These are phyloP conservation scores for Cavia porcellus DNA, from an alignment of 2,113 vertebrate genomes.

Conservation along the genomic window DNA sequence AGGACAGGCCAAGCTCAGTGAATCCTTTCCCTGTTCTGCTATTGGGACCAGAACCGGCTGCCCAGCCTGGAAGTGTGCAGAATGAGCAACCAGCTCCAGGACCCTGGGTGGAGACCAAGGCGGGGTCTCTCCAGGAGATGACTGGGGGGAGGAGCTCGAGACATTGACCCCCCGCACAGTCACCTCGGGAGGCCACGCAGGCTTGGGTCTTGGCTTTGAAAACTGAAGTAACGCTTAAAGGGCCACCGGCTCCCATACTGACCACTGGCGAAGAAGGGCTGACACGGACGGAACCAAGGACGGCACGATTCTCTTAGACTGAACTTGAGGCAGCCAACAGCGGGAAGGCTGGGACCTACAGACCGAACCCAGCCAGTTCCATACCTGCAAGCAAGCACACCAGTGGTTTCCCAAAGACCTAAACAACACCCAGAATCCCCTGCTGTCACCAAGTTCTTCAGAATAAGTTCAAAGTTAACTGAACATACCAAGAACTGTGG, in stretches of 20 bases:
- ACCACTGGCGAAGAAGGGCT: neutral
- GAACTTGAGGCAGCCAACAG: neutral
- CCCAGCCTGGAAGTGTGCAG: neutral
- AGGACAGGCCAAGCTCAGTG: neutral
- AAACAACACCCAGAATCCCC: neutral
- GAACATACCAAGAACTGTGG: neutral
- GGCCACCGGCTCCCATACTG: neutral
- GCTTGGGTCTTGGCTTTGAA: neutral
- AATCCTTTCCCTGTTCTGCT: neutral
- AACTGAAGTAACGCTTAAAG: neutral
- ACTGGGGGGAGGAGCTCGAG: neutral
- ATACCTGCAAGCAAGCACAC: neutral
- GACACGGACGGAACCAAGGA: neutral
- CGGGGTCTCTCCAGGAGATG: too few relatives aligned
- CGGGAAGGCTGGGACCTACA: neutral
- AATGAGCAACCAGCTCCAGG: neutral
- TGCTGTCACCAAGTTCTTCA: neutral
- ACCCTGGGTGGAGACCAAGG: neutral
- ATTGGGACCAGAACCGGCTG: neutral
- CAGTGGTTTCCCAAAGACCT: neutral
- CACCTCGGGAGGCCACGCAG: neutral
- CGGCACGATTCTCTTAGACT: neutral
- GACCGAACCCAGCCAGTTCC: neutral
- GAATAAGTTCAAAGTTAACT: neutral
- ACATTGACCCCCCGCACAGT: neutral